These are phyloP conservation scores for Fistularia commersonii DNA, from an alignment of 2,797 vertebrate genomes.

Conservation along the genomic window DNA sequence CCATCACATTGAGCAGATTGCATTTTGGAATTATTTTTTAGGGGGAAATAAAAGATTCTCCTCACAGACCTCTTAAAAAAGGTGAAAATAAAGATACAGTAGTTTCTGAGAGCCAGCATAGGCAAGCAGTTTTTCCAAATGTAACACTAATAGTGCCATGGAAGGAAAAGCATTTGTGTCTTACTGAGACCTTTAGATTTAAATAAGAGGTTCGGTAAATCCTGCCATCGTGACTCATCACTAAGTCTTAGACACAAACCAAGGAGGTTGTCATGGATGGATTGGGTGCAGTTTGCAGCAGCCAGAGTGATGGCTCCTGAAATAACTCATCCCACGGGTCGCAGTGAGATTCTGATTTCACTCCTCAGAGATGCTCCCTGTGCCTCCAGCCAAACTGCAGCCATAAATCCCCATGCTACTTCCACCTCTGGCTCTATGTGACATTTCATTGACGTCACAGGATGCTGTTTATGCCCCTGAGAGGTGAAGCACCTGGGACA, in stretches of 20 bases:
- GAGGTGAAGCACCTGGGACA: slow-evolving; percentile 35
- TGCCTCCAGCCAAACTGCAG: slow-evolving; percentile 30
- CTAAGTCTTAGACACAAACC: slow-evolving; percentile 1
- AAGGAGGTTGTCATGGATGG: slow-evolving; percentile 11
- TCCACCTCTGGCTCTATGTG: slow-evolving; percentile 31
- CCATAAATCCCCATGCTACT: slow-evolving; percentile 25
- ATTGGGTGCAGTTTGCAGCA: slow-evolving; percentile 15
- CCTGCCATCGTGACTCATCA: too few relatives aligned
- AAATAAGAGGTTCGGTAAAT: too few relatives aligned
- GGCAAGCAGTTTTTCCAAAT: too few relatives aligned
- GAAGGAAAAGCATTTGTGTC: too few relatives aligned
- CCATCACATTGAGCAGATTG: too few relatives aligned
- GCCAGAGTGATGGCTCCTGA: slow-evolving; percentile 41
- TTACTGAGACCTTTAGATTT: too few relatives aligned
- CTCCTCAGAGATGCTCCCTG: slow-evolving; percentile 22
- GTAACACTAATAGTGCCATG: too few relatives aligned
- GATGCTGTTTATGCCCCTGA: slow-evolving; percentile 12
- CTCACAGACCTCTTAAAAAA: too few relatives aligned
- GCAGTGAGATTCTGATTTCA: slow-evolving; percentile 10
- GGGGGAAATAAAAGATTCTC: too few relatives aligned
- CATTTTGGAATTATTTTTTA: too few relatives aligned
- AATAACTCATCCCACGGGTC: slow-evolving; percentile 40
- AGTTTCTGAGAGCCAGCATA: too few relatives aligned
- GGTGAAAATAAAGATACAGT: too few relatives aligned
- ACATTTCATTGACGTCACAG: slow-evolving; percentile 39